Evolutionary conservation across 2,888 invertebrate genomes (phyloP).

Genomic region (Osmoderma eremita): DNA sequence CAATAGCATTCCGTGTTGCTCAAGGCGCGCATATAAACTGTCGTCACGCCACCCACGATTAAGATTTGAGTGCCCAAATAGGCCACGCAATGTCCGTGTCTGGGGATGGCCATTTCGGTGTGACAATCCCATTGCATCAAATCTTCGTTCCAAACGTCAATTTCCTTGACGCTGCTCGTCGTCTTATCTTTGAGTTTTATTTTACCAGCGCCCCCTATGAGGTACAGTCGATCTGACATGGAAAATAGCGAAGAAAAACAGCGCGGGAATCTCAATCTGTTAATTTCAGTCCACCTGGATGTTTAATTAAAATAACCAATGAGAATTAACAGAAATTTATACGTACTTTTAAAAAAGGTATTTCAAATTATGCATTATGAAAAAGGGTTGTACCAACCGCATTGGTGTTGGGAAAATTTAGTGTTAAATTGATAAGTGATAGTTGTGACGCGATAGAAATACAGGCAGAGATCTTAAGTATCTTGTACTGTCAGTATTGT

Average conservation of each 20-base stretch:
- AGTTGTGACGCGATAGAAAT: too few species aligned
- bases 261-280: slow-evolving; percentile 67
- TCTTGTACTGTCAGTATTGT: too few species aligned
- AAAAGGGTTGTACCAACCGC: too few species aligned
- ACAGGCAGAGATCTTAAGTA: too few species aligned
- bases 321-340: too few species aligned
- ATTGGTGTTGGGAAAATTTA: too few species aligned
- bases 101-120: slow-evolving; percentile 71
- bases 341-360: too few species aligned
- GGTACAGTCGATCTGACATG: slow-evolving; percentile 70
- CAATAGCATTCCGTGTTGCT: slow-evolving; percentile 75
- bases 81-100: slow-evolving; percentile 74
- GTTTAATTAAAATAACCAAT: not conserved
- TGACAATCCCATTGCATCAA: slow-evolving; percentile 68
- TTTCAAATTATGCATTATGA: too few species aligned
- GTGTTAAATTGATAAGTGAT: too few species aligned
- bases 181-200: slow-evolving; percentile 66
- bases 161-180: slow-evolving; percentile 68
- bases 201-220: slow-evolving; percentile 76
- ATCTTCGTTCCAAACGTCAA: slow-evolving; percentile 72
- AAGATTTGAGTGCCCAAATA: slow-evolving; percentile 73
- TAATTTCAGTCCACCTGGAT: slow-evolving; percentile 69
- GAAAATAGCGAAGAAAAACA: slow-evolving; percentile 67
- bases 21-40: slow-evolving; percentile 72
- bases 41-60: slow-evolving; percentile 74